Base-by-base conservation (phyloP, 2,113 vertebrate genomes). In the Oryzias woworae region DNA sequence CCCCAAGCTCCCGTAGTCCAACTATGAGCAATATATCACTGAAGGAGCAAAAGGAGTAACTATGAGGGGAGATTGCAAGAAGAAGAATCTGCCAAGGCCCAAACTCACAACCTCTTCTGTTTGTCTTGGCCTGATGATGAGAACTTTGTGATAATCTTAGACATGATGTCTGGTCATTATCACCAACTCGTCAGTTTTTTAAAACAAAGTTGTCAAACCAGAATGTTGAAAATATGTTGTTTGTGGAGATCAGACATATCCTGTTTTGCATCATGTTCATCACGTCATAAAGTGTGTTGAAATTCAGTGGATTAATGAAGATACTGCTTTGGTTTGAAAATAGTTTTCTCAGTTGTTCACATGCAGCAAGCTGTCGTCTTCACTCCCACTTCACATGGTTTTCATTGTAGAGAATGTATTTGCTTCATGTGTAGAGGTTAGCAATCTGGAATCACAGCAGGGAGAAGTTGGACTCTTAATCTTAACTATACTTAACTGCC, bases 111-210 rank as follows among this genome's bases (percentile, higher is more conserved):
- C 45, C 28, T 80, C 65, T 60, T 65, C 56, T 88, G 81, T 89
- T 85, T 83, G 60, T 44, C 58, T 88, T 88, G 87, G 87, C 82
- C 52, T 45, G 2, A 54, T 64, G 63, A 77, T n/a, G 58, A 71
- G 71, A 72, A 66, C 59, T 57, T 58, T 58, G 24, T 53, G 41
- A 63, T 75, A 63, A 56, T 79, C 24, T 26, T 69, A 65, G 47
- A 48, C 58, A 47, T 42, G 17, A 61, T 80, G 57, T 26, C 63
- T 60, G 65, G 41, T 52, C 50, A 69, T 68, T 81, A 69, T 69
- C 67, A 15, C 43, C 60, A 58, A 74, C 58, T 55, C 41, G 36
- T 49, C 22, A 52, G 1, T 46, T 62, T 66, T 31, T 69, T 5
- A 55, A 24, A 51, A 24, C 53, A 55, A 64, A 72, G 24, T 60